Evolutionary conservation across 2,888 invertebrate species (phyloP), one percentile per base, ranked within the genome.

Genomic region (Fragum whitleyi): DNA sequence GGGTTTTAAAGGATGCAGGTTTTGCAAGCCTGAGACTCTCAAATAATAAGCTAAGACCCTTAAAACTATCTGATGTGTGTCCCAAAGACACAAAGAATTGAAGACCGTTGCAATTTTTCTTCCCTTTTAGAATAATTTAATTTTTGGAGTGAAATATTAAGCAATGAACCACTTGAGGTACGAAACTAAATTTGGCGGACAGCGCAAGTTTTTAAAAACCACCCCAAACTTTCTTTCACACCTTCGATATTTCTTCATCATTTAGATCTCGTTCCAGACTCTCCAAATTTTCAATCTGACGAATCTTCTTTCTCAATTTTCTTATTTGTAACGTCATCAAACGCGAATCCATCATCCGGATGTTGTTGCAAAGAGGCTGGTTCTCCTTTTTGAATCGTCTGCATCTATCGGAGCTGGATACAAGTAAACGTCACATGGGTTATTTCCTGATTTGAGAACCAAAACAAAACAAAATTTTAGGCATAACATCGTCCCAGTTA

Each of bases 271-370:
- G 81, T 19, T 90, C 89, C 59, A 88, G 74, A 53, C 88, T 81
- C 76, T 92, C 91, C 11, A 92, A 81, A 73, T 91, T 89, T 85
- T 91, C 92, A 62, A 92, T 92, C 68, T 92, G 92, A 59, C 91
- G 82, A 32, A 92, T 81, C 78, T 91, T 91, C 79, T 92, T 92
- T 53, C 92, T 75, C 32, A 91, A 78, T 83, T 91, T 92, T 74
- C 91, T 79, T 32, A 91, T 89, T 21, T 68, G 68, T 39, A 59
- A 42, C 68, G 59, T 47, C 28, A 42, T 28, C 28, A n/a, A 36
- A 23, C 26, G 42, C 0, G 39, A 39, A 39, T 75, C 75, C 75
- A 75, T 75, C n/a, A 68, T 75, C 72, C 70, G 47, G 47, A 47
- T 19, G 47, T 47, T 47, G 14, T 47, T 5, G 16, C 5, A 14